phyloP scores from a whole-genome alignment of 2,797 vertebrate species.

The Jordanella pulchra region DNA sequence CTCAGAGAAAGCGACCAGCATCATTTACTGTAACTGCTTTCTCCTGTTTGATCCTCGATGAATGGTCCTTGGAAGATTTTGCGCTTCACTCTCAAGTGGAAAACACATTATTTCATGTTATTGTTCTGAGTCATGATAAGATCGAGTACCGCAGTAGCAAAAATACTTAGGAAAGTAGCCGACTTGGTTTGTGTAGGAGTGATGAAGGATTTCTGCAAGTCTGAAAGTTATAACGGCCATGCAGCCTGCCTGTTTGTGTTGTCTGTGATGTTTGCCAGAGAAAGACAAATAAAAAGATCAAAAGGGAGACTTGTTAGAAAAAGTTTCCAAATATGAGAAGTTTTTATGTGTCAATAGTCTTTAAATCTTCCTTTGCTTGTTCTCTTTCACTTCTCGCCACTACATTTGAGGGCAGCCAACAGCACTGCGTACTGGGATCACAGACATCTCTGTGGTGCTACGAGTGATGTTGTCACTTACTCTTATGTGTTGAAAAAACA shows the following conservation, averaged over 20 bases:
- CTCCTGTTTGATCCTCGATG: conserved; percentile 4
- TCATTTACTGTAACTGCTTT: not conserved
- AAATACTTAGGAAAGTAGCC: conserved; percentile 23
- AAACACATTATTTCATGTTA: conserved; percentile 33
- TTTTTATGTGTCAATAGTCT: not conserved
- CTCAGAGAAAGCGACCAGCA: too few species aligned
- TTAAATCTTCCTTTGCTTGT: not conserved
- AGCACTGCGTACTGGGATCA: not conserved
- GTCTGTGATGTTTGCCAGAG: conserved; percentile 4
- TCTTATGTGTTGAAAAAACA: conserved; percentile 29
- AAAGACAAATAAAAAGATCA: conserved; percentile 33
- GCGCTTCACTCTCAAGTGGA: conserved; percentile 10
- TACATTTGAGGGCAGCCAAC: conserved; percentile 11
- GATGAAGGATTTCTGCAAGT: conserved; percentile 40
- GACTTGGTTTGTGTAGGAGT: conserved; percentile 43
- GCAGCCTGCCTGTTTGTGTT: conserved; percentile 24
- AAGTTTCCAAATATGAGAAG: conserved; percentile 6
- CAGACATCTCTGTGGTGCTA: conserved; percentile 6
- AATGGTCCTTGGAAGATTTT: not conserved
- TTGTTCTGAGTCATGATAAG: conserved; percentile 41
- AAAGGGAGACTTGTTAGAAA: conserved; percentile 1
- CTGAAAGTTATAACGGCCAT: conserved; percentile 37
- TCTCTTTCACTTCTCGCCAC: not conserved
- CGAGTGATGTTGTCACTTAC: conserved; percentile 15
- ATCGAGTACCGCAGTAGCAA: conserved; percentile 9